Percentiles rank a stretch among this genome's conserved stretches.
Evolutionary conservation across 2,888 invertebrate species (phyloP).

Genomic region (Tenthredo notha): DNA sequence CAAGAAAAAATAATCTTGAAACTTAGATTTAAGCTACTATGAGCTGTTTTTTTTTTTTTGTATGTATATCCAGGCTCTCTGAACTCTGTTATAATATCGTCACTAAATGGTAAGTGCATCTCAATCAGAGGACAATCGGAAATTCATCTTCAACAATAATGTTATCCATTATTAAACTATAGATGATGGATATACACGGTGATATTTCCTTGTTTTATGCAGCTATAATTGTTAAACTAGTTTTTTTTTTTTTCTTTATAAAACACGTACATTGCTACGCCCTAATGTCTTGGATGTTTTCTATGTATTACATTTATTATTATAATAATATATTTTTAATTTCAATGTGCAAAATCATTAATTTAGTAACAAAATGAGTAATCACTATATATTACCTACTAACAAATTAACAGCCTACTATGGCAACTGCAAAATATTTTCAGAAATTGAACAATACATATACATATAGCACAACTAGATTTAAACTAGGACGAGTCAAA

Average conservation of each 20-base stretch:
- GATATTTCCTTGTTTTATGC: conserved; percentile 1
- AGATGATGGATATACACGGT: neutral
- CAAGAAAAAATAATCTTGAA: neutral
- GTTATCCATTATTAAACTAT: neutral
- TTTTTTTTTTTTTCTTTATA: conserved; percentile 29
- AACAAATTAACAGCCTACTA: conserved; percentile 36
- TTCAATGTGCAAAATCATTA: conserved; percentile 44
- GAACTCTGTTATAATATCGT: neutral
- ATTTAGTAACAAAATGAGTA: conserved; percentile 41
- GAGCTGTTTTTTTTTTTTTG: neutral
- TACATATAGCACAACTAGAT: no score
- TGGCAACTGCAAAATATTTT: conserved; percentile 47
- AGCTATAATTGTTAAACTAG: conserved; percentile 23
- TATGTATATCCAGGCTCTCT: conserved; percentile 33
- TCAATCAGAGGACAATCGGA: conserved; percentile 32
- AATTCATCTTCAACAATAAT: neutral
- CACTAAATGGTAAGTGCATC: conserved; percentile 1
- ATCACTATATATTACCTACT: neutral
- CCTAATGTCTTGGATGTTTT: conserved; percentile 38
- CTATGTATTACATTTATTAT: conserved; percentile 36
- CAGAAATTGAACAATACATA: conserved; percentile 12
- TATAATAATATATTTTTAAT: conserved; percentile 34
- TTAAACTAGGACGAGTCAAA: no score
- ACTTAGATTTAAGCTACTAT: neutral
- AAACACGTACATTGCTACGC: conserved; percentile 32